Evolutionary conservation across 2,113 vertebrate genomes (phyloP).

Genomic region (Excalfactoria chinensis): DNA sequence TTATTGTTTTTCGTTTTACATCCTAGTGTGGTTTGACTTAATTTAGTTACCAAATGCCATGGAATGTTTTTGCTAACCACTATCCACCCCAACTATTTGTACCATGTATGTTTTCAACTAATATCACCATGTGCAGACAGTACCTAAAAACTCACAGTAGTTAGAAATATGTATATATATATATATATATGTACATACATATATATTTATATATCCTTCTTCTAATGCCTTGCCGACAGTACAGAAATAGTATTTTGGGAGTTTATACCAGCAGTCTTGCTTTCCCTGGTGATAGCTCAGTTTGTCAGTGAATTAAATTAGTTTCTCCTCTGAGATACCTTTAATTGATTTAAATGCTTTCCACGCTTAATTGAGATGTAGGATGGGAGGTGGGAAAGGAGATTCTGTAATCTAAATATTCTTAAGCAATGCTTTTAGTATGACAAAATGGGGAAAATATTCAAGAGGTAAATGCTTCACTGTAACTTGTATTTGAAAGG

Average conservation of each 20-base stretch:
- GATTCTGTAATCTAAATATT: not conserved
- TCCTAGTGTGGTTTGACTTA: not conserved
- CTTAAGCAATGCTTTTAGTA: not conserved
- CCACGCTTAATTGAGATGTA: not conserved
- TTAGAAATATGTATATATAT: too few species aligned
- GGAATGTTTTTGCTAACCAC: not conserved
- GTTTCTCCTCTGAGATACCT: constrained; percentile 20
- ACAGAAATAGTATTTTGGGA: constrained; percentile 7
- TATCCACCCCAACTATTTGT: not conserved
- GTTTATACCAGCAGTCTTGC: not conserved
- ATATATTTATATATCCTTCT: not conserved
- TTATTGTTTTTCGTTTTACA: not conserved
- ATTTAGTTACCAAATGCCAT: not conserved
- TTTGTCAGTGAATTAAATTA: constrained; percentile 32
- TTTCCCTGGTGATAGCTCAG: not conserved
- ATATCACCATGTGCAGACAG: not conserved
- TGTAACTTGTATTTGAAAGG: not conserved
- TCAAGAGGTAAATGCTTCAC: not conserved
- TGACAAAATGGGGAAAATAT: not conserved
- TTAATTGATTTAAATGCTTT: constrained; percentile 23
- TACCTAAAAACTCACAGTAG: not conserved
- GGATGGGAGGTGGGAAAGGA: not conserved
- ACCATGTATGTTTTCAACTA: not conserved
- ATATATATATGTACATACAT: too few species aligned
- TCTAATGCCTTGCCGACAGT: not conserved